These are phyloP conservation scores for Odontocolon sp. DNA, from an alignment of 2,888 invertebrate species.

Conservation along the genomic window DNA sequence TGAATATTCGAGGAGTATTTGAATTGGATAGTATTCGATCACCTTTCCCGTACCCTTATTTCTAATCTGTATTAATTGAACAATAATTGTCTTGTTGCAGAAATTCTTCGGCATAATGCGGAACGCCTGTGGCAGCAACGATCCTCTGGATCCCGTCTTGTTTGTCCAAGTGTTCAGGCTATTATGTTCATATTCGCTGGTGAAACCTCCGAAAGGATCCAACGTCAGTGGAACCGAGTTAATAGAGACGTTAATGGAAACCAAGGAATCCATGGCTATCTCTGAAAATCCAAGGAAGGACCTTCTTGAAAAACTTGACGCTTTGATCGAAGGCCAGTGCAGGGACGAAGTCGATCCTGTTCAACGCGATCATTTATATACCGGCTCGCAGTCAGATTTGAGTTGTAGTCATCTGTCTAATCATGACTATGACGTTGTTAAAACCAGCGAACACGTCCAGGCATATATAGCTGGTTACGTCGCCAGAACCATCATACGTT, in stretches of 20 bases:
- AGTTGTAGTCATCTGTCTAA: conserved; percentile 9
- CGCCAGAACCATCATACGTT: conserved; percentile 40
- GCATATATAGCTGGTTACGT: conserved; percentile 56
- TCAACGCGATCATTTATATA: conserved; percentile 7
- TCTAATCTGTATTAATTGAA: too few relatives aligned
- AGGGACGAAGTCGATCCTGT: background rate
- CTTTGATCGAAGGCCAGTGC: conserved; percentile 15
- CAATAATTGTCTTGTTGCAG: too few relatives aligned
- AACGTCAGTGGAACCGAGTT: conserved; percentile 49
- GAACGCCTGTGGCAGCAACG: too few relatives aligned
- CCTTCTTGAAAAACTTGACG: conserved; percentile 16
- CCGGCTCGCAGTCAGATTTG: conserved; percentile 14
- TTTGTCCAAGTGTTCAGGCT: too few relatives aligned
- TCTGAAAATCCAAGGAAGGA: conserved; percentile 1
- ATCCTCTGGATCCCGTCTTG: too few relatives aligned
- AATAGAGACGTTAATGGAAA: conserved; percentile 31
- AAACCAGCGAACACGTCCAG: conserved; percentile 44
- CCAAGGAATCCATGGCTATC: conserved; percentile 14
- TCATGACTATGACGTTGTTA: conserved; percentile 51
- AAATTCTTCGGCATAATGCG: too few relatives aligned
- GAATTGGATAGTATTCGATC: too few relatives aligned
- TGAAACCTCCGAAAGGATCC: conserved; percentile 46
- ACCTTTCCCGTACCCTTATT: too few relatives aligned
- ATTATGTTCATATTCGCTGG: conserved; percentile 47
- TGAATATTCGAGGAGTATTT: too few relatives aligned